Evolutionary conservation across 2,888 invertebrate genomes (phyloP).

Genomic region (Melieria crassipennis): DNA sequence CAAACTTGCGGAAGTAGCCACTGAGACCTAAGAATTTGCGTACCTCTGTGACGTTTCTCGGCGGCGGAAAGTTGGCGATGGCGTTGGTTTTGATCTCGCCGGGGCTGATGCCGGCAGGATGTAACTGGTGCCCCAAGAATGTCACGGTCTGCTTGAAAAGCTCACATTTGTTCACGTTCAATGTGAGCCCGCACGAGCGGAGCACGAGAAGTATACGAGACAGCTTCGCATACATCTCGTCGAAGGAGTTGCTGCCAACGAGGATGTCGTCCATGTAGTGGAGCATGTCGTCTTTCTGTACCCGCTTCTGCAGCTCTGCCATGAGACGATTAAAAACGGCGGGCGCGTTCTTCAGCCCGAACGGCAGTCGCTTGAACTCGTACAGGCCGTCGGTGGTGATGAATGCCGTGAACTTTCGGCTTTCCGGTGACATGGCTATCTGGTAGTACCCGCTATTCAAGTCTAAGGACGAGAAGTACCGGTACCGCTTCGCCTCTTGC

Average conservation of each 20-base stretch:
- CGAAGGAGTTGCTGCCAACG: constrained; percentile 19
- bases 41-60: not conserved
- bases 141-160: constrained; percentile 5
- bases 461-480: constrained; percentile 29
- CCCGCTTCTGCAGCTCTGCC: constrained; percentile 23
- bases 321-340: constrained; percentile 33
- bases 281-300: constrained; percentile 28
- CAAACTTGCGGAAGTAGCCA: constrained; percentile 8
- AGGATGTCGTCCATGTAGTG: constrained; percentile 37
- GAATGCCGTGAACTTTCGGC: constrained; percentile 34
- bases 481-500: constrained; percentile 32
- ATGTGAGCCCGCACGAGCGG: constrained; percentile 15
- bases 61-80: not conserved
- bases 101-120: constrained; percentile 2
- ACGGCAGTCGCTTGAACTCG: constrained; percentile 38
- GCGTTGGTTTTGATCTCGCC: not conserved
- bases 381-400: constrained; percentile 35
- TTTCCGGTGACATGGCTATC: constrained; percentile 14
- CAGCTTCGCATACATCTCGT: constrained; percentile 25
- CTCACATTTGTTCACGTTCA: constrained; percentile 15
- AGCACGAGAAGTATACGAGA: constrained; percentile 1
- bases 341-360: constrained; percentile 28
- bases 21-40: not conserved
- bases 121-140: constrained; percentile 4
- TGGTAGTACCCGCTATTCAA: constrained; percentile 38